phyloP scores from a whole-genome alignment of 2,113 vertebrate species.

The Neodontobutis hainanensis region DNA sequence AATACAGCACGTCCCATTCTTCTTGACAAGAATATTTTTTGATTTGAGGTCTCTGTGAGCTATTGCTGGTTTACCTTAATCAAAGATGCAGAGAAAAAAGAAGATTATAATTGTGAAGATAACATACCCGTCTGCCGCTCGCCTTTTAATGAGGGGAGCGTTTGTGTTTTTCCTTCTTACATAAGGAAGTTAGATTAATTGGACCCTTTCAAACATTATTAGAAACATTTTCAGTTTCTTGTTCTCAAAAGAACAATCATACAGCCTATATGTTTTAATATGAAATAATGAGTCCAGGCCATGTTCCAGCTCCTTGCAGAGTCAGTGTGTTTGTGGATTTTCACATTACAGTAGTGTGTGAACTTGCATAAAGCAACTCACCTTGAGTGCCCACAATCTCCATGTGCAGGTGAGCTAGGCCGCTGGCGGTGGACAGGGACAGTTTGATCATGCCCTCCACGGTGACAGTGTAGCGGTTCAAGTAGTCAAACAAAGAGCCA shows the following conservation, averaged over 20 bases:
- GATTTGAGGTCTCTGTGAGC: slow-evolving; percentile 98
- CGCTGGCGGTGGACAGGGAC: slow-evolving; percentile 95
- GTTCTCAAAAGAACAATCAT: not conserved
- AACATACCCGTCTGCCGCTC: no score
- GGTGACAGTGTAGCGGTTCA: slow-evolving; percentile 97
- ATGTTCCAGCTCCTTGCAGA: no score
- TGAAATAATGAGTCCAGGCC: not conserved
- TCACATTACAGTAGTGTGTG: not conserved
- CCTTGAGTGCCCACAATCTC: slow-evolving; percentile 99
- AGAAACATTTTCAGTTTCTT: not conserved
- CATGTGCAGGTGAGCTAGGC: slow-evolving; percentile 98
- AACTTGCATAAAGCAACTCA: slow-evolving; percentile 54
- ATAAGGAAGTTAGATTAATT: no score
- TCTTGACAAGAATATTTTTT: slow-evolving; percentile 99
- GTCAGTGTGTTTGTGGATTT: no score
- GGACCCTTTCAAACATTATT: no score
- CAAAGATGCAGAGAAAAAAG: no score
- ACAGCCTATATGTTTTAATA: not conserved
- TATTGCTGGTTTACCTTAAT: slow-evolving; percentile 93
- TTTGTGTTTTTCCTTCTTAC: no score
- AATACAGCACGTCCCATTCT: slow-evolving; percentile 97
- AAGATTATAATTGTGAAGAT: not conserved
- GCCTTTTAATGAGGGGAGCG: no score
- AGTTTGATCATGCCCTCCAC: slow-evolving; percentile 99
- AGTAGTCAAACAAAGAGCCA: slow-evolving; percentile 97